Base-by-base conservation (phyloP, 2,113 vertebrate species). In the Phaethon lepturus region DNA sequence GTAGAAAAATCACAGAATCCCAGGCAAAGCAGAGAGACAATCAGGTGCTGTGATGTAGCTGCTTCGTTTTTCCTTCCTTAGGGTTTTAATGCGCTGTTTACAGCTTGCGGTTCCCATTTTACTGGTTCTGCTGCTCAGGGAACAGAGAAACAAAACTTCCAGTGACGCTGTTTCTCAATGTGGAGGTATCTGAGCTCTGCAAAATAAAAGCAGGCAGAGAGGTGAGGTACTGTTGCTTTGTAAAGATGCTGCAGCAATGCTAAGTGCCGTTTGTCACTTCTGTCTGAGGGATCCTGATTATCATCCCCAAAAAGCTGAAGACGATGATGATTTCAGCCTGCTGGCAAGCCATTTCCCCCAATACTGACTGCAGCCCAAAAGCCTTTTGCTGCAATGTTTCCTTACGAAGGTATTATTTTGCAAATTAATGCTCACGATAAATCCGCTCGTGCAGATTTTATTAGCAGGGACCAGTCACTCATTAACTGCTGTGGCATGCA, bases 221-320 rank as follows among this genome's bases (percentile, higher is more conserved):
- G 44, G 85, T 93, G 95, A 94, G 77, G 40, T 60, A 79, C 52
- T 75, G 17, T 38, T 94, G 33, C 86, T 95, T 66, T 73, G 82
- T 23, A 69, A 93, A 91, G 83, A 59, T 60, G 74, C 56, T 80
- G 58, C 93, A 74, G 76, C n/a, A 59, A 47, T 12, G 31, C 16
- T 33, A 60, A 83, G 40, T 29, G 31, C 31, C 9, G 3, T 52
- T 92, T 55, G 38, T 84, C 79, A 69, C 86, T 88, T 38, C 31
- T 53, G 35, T 50, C 64, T 75, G 67, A 78, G 88, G 13, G 19
- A 49, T 78, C 28, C 67, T 29, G 40, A 13, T 58, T 71, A 69
- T 47, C 35, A 76, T 49, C 40, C 60, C 58, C 2, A 3, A 87
- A 62, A 44, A 79, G 33, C 11, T 31, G 71, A 85, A 66, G 72